Base-by-base conservation (phyloP, 2,113 vertebrate genomes). In the Phodopus roborovskii region DNA sequence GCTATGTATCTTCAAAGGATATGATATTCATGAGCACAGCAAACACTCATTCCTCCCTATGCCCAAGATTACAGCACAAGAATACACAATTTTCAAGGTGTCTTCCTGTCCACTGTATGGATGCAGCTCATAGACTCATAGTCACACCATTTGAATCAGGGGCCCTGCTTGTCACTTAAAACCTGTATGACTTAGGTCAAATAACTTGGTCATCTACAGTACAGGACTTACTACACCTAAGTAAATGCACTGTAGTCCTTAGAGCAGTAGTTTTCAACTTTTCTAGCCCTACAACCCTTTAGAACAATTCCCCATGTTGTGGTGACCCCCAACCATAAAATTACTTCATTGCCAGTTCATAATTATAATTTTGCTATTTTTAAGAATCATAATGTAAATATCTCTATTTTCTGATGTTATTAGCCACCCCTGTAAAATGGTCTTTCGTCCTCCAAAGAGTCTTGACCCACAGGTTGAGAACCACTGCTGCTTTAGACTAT, bases 31-130 rank as follows among this genome's bases (percentile, higher is more conserved):
- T 11, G 50, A 66, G 26, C 73, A 94, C 3, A 22, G 28, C n/a
- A 45, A 53, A 58, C 7, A 12, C 12, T 33, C 73, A 85, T 79
- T 75, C 62, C 33, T 45, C 48, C 58, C 3, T 0, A 4, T 12
- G 26, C 17, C n/a, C 36, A 48, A 64, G 73, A 56, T n/a, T 7
- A 70, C 0, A 70, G 26, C 2, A 16, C 58, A 16, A 17, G 3
- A 17, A 73, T 0, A 0, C 0, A 17, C 56, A n/a, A 26, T 4
- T 20, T 39, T 22, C 50, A 30, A 12, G 20, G 30, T 39, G 1
- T 45, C 9, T 45, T 39, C 8, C 42, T 53, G 39, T 20, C 20
- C 3, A 12, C 3, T 5, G 0, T 33, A 16, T 3, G 0, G 30
- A 22, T 30, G 42, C 16, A 30, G 36, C 24, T 42, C 66, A 30